Evolutionary conservation across 2,888 invertebrate species (phyloP).

Genomic region (Phyllotreta cruciferae): DNA sequence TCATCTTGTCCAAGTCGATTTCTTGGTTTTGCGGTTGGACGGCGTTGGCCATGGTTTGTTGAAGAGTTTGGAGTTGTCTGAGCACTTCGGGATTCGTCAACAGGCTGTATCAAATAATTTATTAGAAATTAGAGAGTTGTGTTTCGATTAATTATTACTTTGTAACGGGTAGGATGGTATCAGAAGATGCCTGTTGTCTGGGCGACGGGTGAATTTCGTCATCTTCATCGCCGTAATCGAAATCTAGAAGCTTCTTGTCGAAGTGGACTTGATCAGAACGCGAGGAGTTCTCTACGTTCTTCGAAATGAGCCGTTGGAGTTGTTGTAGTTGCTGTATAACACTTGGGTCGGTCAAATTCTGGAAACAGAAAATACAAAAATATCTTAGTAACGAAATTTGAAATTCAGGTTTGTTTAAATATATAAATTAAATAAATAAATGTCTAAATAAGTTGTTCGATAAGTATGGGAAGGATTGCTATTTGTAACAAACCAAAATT

Average conservation of each 20-base stretch:
- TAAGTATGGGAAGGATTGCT: neutral
- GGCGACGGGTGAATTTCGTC: conserved; percentile 71
- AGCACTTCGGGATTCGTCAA: conserved; percentile 88
- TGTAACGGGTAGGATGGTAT: conserved; percentile 44
- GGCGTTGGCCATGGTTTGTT: conserved; percentile 60
- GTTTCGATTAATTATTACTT: conserved; percentile 35
- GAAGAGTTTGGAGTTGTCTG: conserved; percentile 81
- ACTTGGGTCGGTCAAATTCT: conserved; percentile 55
- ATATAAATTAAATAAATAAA: neutral
- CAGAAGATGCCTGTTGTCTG: conserved; percentile 54
- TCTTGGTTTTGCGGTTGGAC: conserved; percentile 64
- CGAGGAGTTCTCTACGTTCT: conserved; percentile 54
- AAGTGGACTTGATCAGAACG: conserved; percentile 69
- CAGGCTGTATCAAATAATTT: conserved; percentile 62
- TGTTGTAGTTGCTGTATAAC: conserved; percentile 68
- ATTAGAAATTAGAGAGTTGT: conserved; percentile 6
- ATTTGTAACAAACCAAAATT: neutral
- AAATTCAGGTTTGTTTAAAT: neutral
- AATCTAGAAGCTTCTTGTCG: conserved; percentile 85
- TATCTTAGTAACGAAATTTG: neutral
- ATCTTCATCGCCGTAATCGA: conserved; percentile 92
- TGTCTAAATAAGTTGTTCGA: conserved; percentile 21
- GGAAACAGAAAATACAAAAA: conserved; percentile 35
- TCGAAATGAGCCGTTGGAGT: conserved; percentile 67
- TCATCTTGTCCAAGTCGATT: conserved; percentile 74